Percentiles rank a stretch among this genome's conserved stretches.
Evolutionary conservation across 2,888 invertebrate species (phyloP).

Genomic region (Altica lythri): DNA sequence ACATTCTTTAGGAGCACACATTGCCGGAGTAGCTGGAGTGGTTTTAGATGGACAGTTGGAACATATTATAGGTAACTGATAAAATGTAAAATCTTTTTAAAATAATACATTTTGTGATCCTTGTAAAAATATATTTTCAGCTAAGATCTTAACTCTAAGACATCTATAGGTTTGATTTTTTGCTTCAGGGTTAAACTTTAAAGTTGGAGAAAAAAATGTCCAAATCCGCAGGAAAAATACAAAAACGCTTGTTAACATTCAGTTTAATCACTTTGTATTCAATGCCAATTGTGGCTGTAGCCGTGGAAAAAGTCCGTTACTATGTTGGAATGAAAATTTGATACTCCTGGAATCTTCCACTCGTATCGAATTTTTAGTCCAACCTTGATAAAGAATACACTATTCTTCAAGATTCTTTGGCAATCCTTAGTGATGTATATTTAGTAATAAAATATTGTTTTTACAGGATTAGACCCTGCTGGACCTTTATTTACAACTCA

Average conservation of each 20-base stretch:
- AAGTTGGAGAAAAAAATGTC: too few species aligned
- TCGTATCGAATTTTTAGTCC: too few species aligned
- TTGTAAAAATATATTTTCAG: neutral
- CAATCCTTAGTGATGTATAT: neutral
- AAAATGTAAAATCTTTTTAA: neutral
- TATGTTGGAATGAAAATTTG: neutral
- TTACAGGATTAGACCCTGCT: slow-evolving; percentile 52
- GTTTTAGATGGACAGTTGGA: slow-evolving; percentile 11
- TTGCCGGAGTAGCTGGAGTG: slow-evolving; percentile 47
- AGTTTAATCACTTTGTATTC: neutral
- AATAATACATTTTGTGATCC: neutral
- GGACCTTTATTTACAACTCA: slow-evolving; percentile 43
- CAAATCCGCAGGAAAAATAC: too few species aligned
- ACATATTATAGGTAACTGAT: slow-evolving; percentile 20
- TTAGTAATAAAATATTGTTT: neutral
- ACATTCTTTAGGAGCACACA: slow-evolving; percentile 49
- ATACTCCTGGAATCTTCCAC: neutral
- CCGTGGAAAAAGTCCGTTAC: neutral
- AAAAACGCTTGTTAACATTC: neutral
- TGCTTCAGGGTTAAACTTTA: neutral
- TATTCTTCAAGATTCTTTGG: too few species aligned
- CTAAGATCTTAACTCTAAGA: neutral
- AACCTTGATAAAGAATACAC: too few species aligned
- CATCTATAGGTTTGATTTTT: neutral
- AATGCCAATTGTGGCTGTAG: neutral